Conservation (phyloP, 2,113 vertebrate genomes). For the Oryzias celebensis region DNA sequence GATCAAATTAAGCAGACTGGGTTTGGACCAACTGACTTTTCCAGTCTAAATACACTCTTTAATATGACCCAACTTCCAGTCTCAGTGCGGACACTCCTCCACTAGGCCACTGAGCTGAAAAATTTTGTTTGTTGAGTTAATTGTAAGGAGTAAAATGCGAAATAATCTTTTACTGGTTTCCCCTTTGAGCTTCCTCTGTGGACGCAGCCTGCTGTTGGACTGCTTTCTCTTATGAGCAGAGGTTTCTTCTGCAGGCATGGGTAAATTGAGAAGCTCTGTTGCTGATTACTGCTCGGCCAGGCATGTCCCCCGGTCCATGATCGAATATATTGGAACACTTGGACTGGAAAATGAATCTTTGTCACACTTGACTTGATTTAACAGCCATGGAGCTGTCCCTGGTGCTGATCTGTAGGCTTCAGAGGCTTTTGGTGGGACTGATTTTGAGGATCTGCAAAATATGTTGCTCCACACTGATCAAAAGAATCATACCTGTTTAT, state of each 20-base stretch:
- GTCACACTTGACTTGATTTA: constrained; percentile 1
- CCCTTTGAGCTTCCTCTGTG: constrained; percentile 8
- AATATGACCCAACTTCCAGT: too few species aligned
- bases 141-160: too few species aligned
- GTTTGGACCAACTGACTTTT: too few species aligned
- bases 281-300: constrained; percentile 20
- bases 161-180: not conserved
- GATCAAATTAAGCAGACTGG: too few species aligned
- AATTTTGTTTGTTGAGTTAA: too few species aligned
- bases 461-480: not conserved
- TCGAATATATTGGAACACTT: constrained; percentile 13
- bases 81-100: too few species aligned
- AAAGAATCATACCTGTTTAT: too few species aligned
- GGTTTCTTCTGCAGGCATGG: not conserved
- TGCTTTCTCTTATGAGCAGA: constrained; percentile 5
- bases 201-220: not conserved
- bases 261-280: constrained; percentile 5
- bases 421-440: not conserved
- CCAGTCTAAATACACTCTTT: too few species aligned
- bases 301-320: constrained; percentile 2
- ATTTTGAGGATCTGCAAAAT: not conserved
- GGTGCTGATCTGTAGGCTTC: constrained; percentile 18
- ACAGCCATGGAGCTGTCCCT: constrained; percentile 12
- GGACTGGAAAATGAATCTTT: constrained; percentile 15
- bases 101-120: too few species aligned